Evolutionary conservation across 2,113 vertebrate genomes (phyloP).

Genomic region (Odontesthes bonariensis): DNA sequence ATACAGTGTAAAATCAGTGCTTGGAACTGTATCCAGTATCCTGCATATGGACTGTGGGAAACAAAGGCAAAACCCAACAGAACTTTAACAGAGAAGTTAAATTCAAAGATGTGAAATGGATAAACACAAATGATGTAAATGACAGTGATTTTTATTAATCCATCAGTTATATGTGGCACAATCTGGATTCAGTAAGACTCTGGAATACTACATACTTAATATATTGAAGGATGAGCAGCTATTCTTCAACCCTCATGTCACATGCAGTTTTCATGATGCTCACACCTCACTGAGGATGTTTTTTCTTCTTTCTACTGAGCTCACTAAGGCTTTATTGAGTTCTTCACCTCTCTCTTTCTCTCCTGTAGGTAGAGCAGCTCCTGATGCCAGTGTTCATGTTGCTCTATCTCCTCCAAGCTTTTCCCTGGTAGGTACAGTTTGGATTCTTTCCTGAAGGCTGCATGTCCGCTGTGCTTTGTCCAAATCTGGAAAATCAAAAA

Average conservation of each 20-base stretch:
- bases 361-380: conserved; percentile 87
- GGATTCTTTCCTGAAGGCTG: conserved; percentile 84
- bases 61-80: neutral
- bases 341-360: conserved; percentile 89
- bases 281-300: no score
- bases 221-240: no score
- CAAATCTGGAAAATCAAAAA: conserved; percentile 72
- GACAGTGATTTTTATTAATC: no score
- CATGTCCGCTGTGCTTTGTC: conserved; percentile 86
- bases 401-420: conserved; percentile 85
- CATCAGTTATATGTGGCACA: no score
- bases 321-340: neutral
- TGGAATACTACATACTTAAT: no score
- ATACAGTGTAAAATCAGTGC: no score
- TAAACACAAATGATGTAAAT: no score
- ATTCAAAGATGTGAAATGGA: no score
- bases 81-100: no score
- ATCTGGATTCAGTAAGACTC: no score
- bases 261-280: no score
- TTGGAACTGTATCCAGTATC: no score
- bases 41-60: neutral
- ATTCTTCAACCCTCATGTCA: neutral
- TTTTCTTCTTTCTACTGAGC: neutral
- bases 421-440: conserved; percentile 85
- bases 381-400: conserved; percentile 90